Conservation (phyloP, 1,140 invertebrate species). For the Apocrypta bakeri region DNA sequence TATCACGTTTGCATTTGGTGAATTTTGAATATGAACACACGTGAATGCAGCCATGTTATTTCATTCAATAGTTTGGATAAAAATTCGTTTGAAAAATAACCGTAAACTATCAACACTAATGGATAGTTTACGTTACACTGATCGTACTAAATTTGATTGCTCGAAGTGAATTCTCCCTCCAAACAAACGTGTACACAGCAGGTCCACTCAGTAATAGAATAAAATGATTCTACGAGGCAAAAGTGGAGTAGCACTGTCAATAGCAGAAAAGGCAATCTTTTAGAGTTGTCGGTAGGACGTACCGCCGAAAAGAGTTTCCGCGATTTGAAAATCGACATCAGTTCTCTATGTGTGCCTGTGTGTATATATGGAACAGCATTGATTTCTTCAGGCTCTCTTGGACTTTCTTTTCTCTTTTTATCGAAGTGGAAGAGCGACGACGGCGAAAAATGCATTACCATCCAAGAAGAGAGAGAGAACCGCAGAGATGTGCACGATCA, state of each 20-base stretch:
- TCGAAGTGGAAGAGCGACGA: neutral
- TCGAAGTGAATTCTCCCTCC: neutral
- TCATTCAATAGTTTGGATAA: no score
- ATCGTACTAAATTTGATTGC: slow-evolving; percentile 27
- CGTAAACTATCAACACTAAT: no score
- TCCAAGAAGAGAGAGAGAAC: neutral
- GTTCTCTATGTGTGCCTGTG: neutral
- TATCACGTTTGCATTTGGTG: no score
- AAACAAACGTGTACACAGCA: neutral
- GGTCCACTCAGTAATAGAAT: slow-evolving; percentile 38
- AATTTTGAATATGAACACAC: no score
- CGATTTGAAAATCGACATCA: slow-evolving; percentile 44
- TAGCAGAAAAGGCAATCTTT: slow-evolving; percentile 49
- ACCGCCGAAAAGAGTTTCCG: slow-evolving; percentile 37
- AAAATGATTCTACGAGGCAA: slow-evolving; percentile 30
- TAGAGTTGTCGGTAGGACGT: slow-evolving; percentile 26
- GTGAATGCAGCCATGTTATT: no score
- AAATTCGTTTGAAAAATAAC: neutral
- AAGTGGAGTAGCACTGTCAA: slow-evolving; percentile 46
- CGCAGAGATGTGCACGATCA: neutral
- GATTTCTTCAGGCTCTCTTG: slow-evolving; percentile 29
- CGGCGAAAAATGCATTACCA: neutral
- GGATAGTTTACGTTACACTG: no score
- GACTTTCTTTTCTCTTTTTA: slow-evolving; percentile 30
- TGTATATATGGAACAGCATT: slow-evolving; percentile 4